A percentile compares a stretch with the other conserved stretches of the same genome.
Evolutionary conservation across 2,888 invertebrate species (phyloP).

Genomic region (Sinohyriopsis cumingii): DNA sequence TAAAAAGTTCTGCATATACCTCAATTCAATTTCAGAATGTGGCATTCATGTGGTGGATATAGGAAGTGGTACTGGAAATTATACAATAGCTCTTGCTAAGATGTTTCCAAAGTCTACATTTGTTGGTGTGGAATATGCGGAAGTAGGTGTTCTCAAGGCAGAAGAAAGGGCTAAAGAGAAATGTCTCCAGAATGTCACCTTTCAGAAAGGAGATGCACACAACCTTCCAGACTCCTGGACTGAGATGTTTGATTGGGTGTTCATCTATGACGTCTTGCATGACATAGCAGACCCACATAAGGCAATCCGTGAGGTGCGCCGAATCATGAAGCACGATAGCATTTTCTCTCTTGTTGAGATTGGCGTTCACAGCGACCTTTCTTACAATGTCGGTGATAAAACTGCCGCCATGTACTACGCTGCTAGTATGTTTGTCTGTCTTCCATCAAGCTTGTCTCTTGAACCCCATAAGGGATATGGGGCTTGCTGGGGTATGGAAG

Average conservation of each 20-base stretch:
- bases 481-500: slow-evolving; percentile 19
- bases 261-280: slow-evolving; percentile 11
- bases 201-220: slow-evolving; percentile 5
- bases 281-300: slow-evolving; percentile 10
- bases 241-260: slow-evolving; percentile 9
- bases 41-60: slow-evolving; percentile 7
- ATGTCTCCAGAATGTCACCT: slow-evolving; percentile 1
- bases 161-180: not conserved
- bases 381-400: slow-evolving; percentile 5
- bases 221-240: slow-evolving; percentile 5
- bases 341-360: slow-evolving; percentile 6
- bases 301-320: slow-evolving; percentile 4
- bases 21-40: slow-evolving; percentile 2
- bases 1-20: too few relatives aligned
- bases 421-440: slow-evolving; percentile 18
- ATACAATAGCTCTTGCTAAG: slow-evolving; percentile 1
- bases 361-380: slow-evolving; percentile 3
- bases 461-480: slow-evolving; percentile 17
- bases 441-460: slow-evolving; percentile 13
- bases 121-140: slow-evolving; percentile 3
- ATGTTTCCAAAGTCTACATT: slow-evolving; percentile 7
- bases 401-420: slow-evolving; percentile 5
- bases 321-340: slow-evolving; percentile 9
- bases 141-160: not conserved
- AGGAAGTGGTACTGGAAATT: slow-evolving; percentile 5